Evolutionary conservation across 2,888 invertebrate genomes (phyloP).

Genomic region (Phyllotreta cruciferae): DNA sequence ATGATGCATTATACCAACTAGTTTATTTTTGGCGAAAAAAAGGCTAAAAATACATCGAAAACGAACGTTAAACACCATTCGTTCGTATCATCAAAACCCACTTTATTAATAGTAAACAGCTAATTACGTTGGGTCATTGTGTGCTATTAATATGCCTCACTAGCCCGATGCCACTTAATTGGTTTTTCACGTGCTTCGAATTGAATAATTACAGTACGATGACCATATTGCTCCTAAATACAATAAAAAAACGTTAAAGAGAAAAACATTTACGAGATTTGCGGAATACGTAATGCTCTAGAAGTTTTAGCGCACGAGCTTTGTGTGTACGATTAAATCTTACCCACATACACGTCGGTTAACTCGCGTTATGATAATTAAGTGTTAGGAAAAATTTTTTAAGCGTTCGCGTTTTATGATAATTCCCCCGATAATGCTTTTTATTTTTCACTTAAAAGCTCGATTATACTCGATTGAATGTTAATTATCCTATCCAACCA

Average conservation of each 20-base stretch:
- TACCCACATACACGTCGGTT: not conserved
- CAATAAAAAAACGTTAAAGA: constrained; percentile 5
- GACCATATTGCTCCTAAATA: constrained; percentile 3
- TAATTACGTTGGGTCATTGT: constrained; percentile 28
- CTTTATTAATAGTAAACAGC: constrained; percentile 10
- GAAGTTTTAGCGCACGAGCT: constrained; percentile 14
- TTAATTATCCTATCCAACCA: too few species aligned
- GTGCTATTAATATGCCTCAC: constrained; percentile 31
- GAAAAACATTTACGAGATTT: constrained; percentile 15
- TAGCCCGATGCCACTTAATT: constrained; percentile 31
- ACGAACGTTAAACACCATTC: constrained; percentile 6
- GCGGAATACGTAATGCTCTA: not conserved
- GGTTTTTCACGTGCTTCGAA: constrained; percentile 33
- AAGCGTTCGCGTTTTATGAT: not conserved
- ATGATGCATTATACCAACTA: too few species aligned
- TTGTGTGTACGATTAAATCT: constrained; percentile 7
- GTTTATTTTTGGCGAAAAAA: too few species aligned
- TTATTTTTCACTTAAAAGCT: too few species aligned
- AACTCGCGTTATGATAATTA: constrained; percentile 6
- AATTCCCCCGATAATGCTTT: too few species aligned
- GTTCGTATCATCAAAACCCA: constrained; percentile 18
- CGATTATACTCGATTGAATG: too few species aligned
- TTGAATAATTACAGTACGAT: constrained; percentile 28
- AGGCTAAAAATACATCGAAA: too few species aligned
- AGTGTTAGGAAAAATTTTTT: not conserved